Conservation (phyloP, 2,888 invertebrate genomes). For the Acanthosoma haemorrhoidale region DNA sequence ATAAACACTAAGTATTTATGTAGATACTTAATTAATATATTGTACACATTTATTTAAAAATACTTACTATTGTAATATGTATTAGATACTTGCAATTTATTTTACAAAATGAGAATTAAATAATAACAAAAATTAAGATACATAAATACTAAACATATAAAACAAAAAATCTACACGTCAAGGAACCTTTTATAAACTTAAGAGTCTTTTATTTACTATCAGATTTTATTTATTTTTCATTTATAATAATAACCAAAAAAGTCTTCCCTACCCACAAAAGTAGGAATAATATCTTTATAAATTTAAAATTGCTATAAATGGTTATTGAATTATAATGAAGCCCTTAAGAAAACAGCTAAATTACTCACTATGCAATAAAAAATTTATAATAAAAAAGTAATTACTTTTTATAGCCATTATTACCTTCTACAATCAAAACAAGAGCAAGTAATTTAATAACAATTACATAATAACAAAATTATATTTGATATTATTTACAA, state of each 20-base stretch:
- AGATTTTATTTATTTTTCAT: not conserved
- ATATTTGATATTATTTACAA: too few relatives aligned
- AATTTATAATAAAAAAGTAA: not conserved
- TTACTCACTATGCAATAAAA: not conserved
- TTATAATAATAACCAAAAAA: not conserved
- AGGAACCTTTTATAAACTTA: constrained; percentile 4
- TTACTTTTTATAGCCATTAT: not conserved
- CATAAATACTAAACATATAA: not conserved
- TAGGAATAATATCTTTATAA: not conserved
- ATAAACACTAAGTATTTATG: not conserved
- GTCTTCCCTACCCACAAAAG: not conserved
- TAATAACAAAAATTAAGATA: not conserved
- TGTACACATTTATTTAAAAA: not conserved
- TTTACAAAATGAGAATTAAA: not conserved
- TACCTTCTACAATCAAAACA: constrained; percentile 1
- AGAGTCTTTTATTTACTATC: constrained; percentile 10
- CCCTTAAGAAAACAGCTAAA: not conserved
- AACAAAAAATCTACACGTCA: not conserved
- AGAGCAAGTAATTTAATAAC: too few relatives aligned
- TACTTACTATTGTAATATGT: too few relatives aligned
- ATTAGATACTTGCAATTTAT: not conserved
- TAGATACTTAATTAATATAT: not conserved
- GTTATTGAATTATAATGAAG: not conserved
- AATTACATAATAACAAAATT: too few relatives aligned
- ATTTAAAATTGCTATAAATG: constrained; percentile 6